Conservation (phyloP, 1,140 invertebrate genomes). For the Cyrtorhinus lividipennis region DNA sequence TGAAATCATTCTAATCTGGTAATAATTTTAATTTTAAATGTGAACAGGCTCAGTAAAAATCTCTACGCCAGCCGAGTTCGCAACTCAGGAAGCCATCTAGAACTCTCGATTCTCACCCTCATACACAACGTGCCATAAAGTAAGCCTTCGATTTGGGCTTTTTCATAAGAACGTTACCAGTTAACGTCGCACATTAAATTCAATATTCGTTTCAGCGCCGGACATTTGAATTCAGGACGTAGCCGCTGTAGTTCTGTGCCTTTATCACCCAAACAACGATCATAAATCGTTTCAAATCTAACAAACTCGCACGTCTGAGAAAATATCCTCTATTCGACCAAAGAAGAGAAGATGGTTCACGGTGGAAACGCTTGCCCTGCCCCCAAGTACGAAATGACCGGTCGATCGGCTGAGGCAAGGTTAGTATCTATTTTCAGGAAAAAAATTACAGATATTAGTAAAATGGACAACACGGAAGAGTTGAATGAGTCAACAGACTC, state of each 20-base stretch:
- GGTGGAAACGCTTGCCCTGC: background rate
- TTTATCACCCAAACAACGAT: no score
- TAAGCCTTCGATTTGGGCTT: background rate
- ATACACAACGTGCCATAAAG: constrained; percentile 19
- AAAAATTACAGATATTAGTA: no score
- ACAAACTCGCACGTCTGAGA: no score
- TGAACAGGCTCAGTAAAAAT: constrained; percentile 19
- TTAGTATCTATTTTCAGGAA: no score
- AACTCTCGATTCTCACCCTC: constrained; percentile 16
- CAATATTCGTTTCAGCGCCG: background rate
- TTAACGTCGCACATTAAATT: background rate
- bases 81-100: constrained; percentile 16
- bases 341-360: background rate
- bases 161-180: background rate
- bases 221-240: background rate
- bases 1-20: background rate
- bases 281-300: no score
- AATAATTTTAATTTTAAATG: constrained; percentile 5
- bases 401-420: background rate
- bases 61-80: constrained; percentile 10
- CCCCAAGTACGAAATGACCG: background rate
- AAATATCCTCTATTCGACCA: background rate
- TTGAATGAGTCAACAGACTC: no score
- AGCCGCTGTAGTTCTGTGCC: background rate
- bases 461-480: no score